These are phyloP conservation scores for Calephelis virginiensis DNA, from an alignment of 1,140 invertebrate species.

Conservation along the genomic window DNA sequence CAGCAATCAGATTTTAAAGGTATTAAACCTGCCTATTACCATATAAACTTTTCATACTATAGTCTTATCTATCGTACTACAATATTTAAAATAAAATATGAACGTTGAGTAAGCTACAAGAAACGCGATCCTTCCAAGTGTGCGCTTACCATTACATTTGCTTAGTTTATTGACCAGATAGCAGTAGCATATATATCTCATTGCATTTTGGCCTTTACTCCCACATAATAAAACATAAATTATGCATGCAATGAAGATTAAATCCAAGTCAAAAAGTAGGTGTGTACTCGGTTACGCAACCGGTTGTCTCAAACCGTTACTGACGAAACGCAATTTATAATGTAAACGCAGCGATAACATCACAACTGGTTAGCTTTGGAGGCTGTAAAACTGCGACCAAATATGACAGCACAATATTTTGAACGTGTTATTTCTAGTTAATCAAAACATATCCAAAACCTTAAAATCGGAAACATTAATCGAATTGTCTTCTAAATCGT, in stretches of 20 bases:
- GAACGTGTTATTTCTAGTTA: neutral
- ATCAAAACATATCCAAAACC: neutral
- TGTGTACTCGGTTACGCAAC: conserved; percentile 26
- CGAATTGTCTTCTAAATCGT: too few relatives aligned
- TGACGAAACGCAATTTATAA: conserved; percentile 25
- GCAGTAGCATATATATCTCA: neutral
- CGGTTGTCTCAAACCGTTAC: conserved; percentile 26
- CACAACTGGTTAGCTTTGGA: conserved; percentile 5
- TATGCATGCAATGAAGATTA: conserved; percentile 23
- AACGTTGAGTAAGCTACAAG: too few relatives aligned
- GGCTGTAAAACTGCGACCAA: neutral
- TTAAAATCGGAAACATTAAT: too few relatives aligned
- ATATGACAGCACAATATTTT: neutral
- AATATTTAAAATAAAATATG: too few relatives aligned
- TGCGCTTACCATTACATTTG: conserved; percentile 3
- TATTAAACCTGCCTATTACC: too few relatives aligned
- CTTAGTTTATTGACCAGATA: conserved; percentile 17
- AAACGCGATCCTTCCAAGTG: too few relatives aligned
- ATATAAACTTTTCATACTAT: too few relatives aligned
- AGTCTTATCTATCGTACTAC: too few relatives aligned
- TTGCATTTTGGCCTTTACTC: neutral
- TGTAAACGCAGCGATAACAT: conserved; percentile 26
- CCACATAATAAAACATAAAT: conserved; percentile 14
- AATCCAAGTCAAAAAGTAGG: conserved; percentile 27
- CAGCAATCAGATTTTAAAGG: too few relatives aligned